Conservation (phyloP, 2,113 vertebrate genomes). For the Gadus macrocephalus region DNA sequence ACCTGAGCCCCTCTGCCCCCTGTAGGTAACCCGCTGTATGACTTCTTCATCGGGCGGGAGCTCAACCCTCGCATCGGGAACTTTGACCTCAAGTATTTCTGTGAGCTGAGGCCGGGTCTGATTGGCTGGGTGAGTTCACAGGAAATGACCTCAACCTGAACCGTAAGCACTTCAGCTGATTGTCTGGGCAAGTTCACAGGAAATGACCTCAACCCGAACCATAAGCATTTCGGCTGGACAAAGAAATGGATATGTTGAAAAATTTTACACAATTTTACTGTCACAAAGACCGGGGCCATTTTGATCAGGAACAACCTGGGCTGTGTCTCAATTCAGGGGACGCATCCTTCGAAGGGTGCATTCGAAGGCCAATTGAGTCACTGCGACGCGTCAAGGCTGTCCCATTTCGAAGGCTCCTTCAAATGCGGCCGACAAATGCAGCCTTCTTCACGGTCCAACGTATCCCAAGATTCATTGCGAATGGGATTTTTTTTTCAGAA, state of each 20-base stretch:
- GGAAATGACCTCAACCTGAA: background rate
- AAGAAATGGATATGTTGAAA: background rate
- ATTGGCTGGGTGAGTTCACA: slow-evolving; percentile 84
- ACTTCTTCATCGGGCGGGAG: slow-evolving; percentile 89
- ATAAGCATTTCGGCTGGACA: slow-evolving; percentile 40
- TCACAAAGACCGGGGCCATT: too few species aligned
- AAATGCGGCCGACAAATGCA: too few species aligned
- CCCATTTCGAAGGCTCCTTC: too few species aligned
- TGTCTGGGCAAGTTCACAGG: slow-evolving; percentile 80
- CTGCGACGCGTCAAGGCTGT: too few species aligned
- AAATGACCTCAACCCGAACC: background rate
- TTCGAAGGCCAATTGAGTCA: too few species aligned
- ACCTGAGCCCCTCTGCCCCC: slow-evolving; percentile 6
- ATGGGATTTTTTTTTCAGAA: too few species aligned
- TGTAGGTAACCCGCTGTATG: slow-evolving; percentile 82
- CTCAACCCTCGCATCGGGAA: slow-evolving; percentile 81
- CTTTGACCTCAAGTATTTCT: slow-evolving; percentile 91
- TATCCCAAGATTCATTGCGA: background rate
- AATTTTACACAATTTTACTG: too few species aligned
- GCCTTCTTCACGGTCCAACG: too few species aligned
- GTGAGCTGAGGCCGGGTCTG: slow-evolving; percentile 85
- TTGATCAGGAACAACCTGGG: background rate
- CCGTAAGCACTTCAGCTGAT: slow-evolving; percentile 59
- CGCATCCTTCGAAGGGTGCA: too few species aligned
- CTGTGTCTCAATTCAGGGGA: background rate